Conservation (phyloP, 2,888 invertebrate species). For the Schrankia costaestrigalis region DNA sequence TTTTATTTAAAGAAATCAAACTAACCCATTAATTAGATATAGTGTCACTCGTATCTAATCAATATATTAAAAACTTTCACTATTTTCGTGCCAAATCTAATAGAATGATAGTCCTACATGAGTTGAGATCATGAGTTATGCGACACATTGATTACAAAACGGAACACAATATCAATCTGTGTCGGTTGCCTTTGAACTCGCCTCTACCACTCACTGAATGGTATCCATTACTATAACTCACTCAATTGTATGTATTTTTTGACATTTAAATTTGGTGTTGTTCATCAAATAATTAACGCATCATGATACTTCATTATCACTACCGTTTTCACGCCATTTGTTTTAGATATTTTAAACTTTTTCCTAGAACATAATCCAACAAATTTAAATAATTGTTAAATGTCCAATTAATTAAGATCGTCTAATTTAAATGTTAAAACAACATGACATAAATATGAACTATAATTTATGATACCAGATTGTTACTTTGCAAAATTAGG, state of each 20-base stretch:
- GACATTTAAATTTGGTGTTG: slow-evolving; percentile 6
- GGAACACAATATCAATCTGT: slow-evolving; percentile 56
- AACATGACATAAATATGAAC: no score
- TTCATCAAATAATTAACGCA: slow-evolving; percentile 3
- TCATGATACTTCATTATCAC: no score
- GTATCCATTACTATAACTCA: slow-evolving; percentile 29
- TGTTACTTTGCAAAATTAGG: slow-evolving; percentile 36
- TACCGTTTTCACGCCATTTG: no score
- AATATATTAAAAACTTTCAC: background rate
- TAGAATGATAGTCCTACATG: slow-evolving; percentile 34
- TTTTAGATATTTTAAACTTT: no score
- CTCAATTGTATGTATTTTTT: slow-evolving; percentile 24
- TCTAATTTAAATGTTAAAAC: no score
- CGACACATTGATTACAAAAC: slow-evolving; percentile 66
- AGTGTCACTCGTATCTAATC: background rate
- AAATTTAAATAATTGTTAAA: no score
- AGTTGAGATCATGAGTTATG: slow-evolving; percentile 53
- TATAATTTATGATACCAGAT: slow-evolving; percentile 15
- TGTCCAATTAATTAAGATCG: no score
- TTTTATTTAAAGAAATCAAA: no score
- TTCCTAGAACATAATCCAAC: no score
- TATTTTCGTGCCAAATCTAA: slow-evolving; percentile 31
- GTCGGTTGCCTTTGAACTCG: slow-evolving; percentile 52
- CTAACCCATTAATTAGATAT: background rate
- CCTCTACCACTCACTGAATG: slow-evolving; percentile 33